Evolutionary conservation across 2,888 invertebrate genomes (phyloP), one percentile per base, ranked within the genome.

Genomic region (Phalera bucephala): DNA sequence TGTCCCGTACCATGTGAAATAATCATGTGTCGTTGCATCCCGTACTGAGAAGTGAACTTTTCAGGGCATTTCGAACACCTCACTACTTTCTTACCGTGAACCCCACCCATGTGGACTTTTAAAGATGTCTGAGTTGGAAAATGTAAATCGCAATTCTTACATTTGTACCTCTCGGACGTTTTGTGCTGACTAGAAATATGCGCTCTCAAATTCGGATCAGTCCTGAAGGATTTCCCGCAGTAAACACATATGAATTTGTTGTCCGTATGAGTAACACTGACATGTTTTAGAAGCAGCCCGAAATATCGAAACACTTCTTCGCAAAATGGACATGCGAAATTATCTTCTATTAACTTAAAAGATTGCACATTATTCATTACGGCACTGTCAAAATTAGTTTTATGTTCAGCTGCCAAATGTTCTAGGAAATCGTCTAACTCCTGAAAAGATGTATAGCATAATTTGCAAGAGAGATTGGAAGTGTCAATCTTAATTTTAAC

Each of bases 401-500:
- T 58, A 33, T 83, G 82, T 36, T 79, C 69, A 0, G 47, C 31
- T 1, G 58, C 58, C 5, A 83, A 44, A 50, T 83, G 82, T 4
- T 73, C 53, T 12, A 79, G 64, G 9, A 80, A 38, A 8, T 38
- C 30, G 6, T 64, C 57, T 20, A 83, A 56, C 51, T 73, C 71
- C 8, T 52, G 37, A 26, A 76, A 53, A 0, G 58, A 35, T 40
- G 66, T 52, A 5, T 53, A 65, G 38, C 83, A 83, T 11, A 80
- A 41, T 45, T 75, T 82, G 33, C 82, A 81, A 12, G 80, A 69
- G 1, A 84, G 41, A 0, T 55, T 40, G 0, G 80, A 73, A 1
- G 59, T 65, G 33, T 88, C 88, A 1, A 87, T 55, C 71, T 87
- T 87, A 6, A 87, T 72, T 38, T 65, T 67, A 3, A 71, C 53